These are phyloP conservation scores for Diadophis punctatus DNA, from an alignment of 2,113 vertebrate genomes.

Conservation along the genomic window DNA sequence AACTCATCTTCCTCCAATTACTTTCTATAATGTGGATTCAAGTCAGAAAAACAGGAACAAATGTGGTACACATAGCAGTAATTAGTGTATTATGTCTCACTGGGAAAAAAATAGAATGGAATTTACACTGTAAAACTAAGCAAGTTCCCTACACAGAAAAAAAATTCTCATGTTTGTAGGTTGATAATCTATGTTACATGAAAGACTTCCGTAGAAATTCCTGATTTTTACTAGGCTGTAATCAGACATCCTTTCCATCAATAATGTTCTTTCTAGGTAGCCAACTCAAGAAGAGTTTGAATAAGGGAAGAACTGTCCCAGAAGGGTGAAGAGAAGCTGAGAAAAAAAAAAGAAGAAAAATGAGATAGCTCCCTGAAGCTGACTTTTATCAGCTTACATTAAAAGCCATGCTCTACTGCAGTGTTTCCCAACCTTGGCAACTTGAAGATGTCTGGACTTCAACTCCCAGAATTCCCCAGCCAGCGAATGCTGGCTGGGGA, in stretches of 20 bases:
- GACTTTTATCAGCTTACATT: slow-evolving; percentile 58
- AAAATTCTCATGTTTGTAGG: neutral
- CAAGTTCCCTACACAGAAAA: neutral
- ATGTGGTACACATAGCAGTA: neutral
- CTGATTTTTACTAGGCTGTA: neutral
- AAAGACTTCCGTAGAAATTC: neutral
- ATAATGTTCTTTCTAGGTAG: neutral
- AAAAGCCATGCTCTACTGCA: slow-evolving; percentile 55
- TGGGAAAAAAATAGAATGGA: neutral
- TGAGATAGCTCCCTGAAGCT: slow-evolving; percentile 44
- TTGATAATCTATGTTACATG: neutral
- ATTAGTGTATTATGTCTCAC: neutral
- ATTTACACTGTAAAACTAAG: neutral
- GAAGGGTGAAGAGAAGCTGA: neutral
- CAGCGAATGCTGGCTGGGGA: no score
- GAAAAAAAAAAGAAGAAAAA: neutral
- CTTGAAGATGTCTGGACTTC: no score
- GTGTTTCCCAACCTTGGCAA: no score
- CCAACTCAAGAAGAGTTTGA: neutral
- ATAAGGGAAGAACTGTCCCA: neutral
- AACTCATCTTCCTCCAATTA: slow-evolving; percentile 18
- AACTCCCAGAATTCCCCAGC: no score
- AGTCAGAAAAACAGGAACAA: neutral
- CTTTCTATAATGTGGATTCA: neutral
- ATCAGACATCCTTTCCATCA: neutral